Percentiles rank a stretch among this genome's conserved stretches.
phyloP scores from a whole-genome alignment of 2,797 vertebrate species.

The Channa striata region DNA sequence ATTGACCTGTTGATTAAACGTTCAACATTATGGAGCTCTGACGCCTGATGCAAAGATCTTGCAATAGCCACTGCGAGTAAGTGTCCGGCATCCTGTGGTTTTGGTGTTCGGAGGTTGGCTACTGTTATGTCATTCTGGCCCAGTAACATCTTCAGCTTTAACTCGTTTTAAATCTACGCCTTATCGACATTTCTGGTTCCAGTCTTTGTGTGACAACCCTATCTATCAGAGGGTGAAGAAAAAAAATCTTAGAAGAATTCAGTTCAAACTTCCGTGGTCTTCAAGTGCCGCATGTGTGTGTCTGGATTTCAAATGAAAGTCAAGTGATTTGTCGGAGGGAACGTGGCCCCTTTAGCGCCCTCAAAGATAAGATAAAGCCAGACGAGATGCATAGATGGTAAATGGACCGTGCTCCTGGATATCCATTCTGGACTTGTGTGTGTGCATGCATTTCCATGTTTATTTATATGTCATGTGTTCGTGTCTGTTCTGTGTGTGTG shows the following conservation, averaged over 20 bases:
- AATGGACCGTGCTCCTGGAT: constrained; percentile 35
- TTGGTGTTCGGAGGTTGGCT: constrained; percentile 1
- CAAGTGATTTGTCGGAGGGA: constrained; percentile 61
- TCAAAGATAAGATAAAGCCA: constrained; percentile 43
- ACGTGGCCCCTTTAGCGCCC: constrained; percentile 21
- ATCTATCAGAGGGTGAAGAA: constrained; percentile 22
- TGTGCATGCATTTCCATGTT: constrained; percentile 9
- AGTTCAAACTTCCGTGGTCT: constrained; percentile 41
- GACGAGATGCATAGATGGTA: constrained; percentile 24
- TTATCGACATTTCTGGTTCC: constrained; percentile 34
- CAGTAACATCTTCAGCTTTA: constrained; percentile 24
- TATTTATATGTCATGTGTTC: not conserved
- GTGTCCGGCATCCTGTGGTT: not conserved
- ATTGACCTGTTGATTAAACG: constrained; percentile 58
- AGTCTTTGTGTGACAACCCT: constrained; percentile 32
- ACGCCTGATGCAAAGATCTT: constrained; percentile 48
- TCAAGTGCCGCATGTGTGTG: constrained; percentile 4
- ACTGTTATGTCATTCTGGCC: constrained; percentile 32
- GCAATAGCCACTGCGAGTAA: constrained; percentile 12
- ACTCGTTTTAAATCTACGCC: constrained; percentile 37
- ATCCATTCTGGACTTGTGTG: constrained; percentile 11
- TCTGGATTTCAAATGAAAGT: constrained; percentile 58
- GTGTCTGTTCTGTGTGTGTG: constrained; percentile 20
- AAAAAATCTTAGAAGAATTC: constrained; percentile 33
- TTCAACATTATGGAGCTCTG: constrained; percentile 5